phyloP scores from a whole-genome alignment of 2,113 vertebrate genomes.

The Malurus alboscapulatus region DNA sequence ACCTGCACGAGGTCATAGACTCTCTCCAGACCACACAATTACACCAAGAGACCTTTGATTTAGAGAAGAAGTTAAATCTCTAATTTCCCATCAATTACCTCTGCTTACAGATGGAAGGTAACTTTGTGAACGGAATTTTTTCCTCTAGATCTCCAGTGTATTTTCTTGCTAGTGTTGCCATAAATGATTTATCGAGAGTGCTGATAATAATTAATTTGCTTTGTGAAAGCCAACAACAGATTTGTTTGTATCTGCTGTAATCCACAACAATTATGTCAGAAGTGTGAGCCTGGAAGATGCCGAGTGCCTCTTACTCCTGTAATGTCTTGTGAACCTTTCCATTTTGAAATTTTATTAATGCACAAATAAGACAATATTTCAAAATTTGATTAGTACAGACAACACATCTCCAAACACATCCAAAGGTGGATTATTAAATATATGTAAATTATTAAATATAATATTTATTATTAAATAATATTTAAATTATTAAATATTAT shows the following conservation, averaged over 20 bases:
- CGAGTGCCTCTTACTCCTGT: not conserved
- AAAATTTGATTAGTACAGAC: not conserved
- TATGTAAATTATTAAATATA: too few relatives aligned
- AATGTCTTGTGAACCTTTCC: not conserved
- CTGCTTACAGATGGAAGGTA: not conserved
- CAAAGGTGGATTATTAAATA: not conserved
- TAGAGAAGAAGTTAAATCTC: not conserved
- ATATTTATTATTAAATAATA: too few relatives aligned
- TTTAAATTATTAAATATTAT: not conserved
- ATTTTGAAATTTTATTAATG: not conserved
- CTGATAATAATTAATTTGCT: not conserved
- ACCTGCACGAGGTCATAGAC: fast-evolving
- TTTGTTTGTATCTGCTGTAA: not conserved
- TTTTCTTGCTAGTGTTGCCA: not conserved
- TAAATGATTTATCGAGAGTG: not conserved
- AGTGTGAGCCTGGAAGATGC: not conserved
- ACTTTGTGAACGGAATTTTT: not conserved
- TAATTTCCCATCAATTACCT: not conserved
- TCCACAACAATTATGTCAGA: not conserved
- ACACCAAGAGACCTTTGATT: not conserved
- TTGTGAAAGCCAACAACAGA: not conserved
- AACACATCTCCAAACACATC: not conserved
- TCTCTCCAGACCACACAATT: not conserved
- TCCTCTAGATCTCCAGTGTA: not conserved
- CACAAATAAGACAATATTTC: not conserved